Conservation (phyloP, 2,888 invertebrate species). For the Syrphus vitripennis region DNA sequence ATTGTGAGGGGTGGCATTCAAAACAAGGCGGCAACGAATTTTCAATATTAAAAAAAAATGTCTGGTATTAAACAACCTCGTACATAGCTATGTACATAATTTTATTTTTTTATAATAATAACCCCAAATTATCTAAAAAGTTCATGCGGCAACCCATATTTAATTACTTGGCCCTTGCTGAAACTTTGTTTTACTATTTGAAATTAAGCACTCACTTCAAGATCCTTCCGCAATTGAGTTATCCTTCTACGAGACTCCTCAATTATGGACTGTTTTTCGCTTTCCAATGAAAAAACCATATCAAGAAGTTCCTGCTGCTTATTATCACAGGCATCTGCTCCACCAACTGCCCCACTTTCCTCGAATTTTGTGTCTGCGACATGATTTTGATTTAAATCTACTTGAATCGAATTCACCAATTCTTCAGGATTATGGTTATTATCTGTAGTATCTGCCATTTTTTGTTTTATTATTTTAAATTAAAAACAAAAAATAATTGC, state of each 20-base stretch:
- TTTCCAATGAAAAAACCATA: constrained; percentile 79
- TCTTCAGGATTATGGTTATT: constrained; percentile 17
- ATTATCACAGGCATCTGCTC: constrained; percentile 41
- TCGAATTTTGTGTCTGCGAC: constrained; percentile 3
- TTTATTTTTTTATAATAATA: too few species aligned
- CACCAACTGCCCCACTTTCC: constrained; percentile 53
- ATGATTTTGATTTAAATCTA: constrained; percentile 55
- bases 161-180: background rate
- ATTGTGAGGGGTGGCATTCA: too few species aligned
- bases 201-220: constrained; percentile 77
- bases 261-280: constrained; percentile 79
- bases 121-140: background rate
- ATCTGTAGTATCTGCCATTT: constrained; percentile 39
- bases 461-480: background rate
- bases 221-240: constrained; percentile 78
- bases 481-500: background rate
- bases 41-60: too few species aligned
- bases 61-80: too few species aligned
- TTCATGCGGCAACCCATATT: background rate
- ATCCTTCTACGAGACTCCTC: constrained; percentile 79
- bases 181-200: background rate
- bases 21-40: too few species aligned
- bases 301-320: constrained; percentile 78
- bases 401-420: background rate
- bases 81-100: too few species aligned